Conservation (phyloP, 2,888 invertebrate species). For the Drosophila mayaguana region DNA sequence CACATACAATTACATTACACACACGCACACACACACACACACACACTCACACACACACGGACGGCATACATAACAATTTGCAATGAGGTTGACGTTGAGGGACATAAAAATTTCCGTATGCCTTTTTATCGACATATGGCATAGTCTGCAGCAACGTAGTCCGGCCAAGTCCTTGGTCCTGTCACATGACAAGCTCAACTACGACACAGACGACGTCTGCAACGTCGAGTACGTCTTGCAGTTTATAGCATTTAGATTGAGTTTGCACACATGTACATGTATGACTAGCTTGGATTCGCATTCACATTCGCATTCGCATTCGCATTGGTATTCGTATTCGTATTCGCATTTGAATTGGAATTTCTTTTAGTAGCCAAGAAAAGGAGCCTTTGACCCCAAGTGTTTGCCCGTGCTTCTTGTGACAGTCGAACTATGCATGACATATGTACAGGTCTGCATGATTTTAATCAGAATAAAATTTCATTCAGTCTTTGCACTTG, state of each 20-base stretch:
- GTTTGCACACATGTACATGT: conserved; percentile 66
- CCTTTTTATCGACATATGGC: conserved; percentile 68
- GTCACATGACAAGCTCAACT: conserved; percentile 34
- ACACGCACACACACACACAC: conserved; percentile 15
- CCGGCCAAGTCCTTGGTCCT: conserved; percentile 45
- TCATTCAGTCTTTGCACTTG: conserved; percentile 40
- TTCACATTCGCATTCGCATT: conserved; percentile 9
- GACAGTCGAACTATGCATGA: conserved; percentile 34
- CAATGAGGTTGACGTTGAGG: conserved; percentile 77
- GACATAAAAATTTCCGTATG: conserved; percentile 80
- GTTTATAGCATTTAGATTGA: conserved; percentile 77
- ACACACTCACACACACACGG: conserved; percentile 5
- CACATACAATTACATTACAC: conserved; percentile 24
- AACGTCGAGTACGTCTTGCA: conserved; percentile 66
- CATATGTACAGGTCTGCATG: conserved; percentile 44
- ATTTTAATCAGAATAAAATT: conserved; percentile 78
- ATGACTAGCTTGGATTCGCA: conserved; percentile 52
- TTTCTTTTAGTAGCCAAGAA: conserved; percentile 68
- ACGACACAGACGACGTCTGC: conserved; percentile 20
- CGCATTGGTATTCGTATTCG: neutral
- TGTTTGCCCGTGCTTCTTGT: conserved; percentile 17
- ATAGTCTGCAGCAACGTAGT: conserved; percentile 45
- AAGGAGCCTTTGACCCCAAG: conserved; percentile 34
- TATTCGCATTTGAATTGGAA: conserved; percentile 58
- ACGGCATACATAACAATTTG: conserved; percentile 61